These are phyloP conservation scores for Oryzias dopingdopingensis DNA, from an alignment of 2,797 vertebrate genomes.

Conservation along the genomic window DNA sequence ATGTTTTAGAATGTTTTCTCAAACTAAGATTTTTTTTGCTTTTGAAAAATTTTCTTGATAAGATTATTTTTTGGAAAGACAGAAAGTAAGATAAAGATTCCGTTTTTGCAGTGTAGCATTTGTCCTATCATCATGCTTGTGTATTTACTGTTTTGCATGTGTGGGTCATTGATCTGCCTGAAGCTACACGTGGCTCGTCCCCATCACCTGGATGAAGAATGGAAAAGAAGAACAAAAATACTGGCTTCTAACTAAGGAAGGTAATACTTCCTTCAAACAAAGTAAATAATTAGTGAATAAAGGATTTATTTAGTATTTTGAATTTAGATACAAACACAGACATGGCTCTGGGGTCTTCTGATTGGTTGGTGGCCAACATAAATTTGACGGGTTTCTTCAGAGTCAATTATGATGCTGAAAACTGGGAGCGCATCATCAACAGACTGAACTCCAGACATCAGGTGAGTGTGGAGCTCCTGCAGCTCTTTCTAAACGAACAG, in stretches of 20 bases:
- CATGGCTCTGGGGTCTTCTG: background rate
- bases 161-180: slow-evolving; percentile 19
- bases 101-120: too few relatives aligned
- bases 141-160: slow-evolving; percentile 48
- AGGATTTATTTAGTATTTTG: too few relatives aligned
- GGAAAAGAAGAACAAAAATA: accelerated
- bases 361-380: slow-evolving; percentile 85
- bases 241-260: slow-evolving; percentile 77
- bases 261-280: slow-evolving; percentile 38
- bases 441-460: slow-evolving; percentile 33
- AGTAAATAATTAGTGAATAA: background rate
- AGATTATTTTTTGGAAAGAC: too few relatives aligned
- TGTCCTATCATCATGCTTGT: background rate
- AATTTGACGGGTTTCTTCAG: slow-evolving; percentile 84
- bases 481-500: background rate
- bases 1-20: too few relatives aligned
- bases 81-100: too few relatives aligned
- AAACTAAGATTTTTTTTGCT: too few relatives aligned
- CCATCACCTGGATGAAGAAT: slow-evolving; percentile 75
- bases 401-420: slow-evolving; percentile 85
- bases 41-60: too few relatives aligned
- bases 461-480: slow-evolving; percentile 49
- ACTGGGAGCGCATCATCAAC: slow-evolving; percentile 80
- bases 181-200: slow-evolving; percentile 88
- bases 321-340: accelerated